phyloP scores from a whole-genome alignment of 2,113 vertebrate species.

The Hippocampus barbouri region DNA sequence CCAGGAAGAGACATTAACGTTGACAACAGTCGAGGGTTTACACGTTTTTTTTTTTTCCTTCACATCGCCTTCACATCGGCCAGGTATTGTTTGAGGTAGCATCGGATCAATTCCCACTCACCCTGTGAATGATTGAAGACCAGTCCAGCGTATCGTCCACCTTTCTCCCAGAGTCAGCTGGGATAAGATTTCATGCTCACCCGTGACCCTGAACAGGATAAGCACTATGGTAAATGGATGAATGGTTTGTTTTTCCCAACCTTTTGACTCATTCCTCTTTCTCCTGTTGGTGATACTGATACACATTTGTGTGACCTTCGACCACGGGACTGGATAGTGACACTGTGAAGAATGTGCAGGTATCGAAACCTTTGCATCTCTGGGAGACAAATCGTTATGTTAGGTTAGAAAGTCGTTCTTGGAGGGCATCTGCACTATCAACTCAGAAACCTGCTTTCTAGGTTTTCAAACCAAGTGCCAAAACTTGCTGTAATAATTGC shows the following conservation, averaged over 20 bases:
- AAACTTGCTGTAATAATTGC: conserved; percentile 45
- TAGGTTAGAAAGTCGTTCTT: conserved; percentile 35
- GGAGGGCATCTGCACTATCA: conserved; percentile 30
- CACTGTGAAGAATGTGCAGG: conserved; percentile 19
- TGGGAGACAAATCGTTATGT: conserved; percentile 23
- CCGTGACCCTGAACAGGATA: neutral
- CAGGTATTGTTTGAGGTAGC: neutral
- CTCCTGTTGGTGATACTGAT: neutral
- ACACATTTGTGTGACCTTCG: neutral
- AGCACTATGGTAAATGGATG: neutral
- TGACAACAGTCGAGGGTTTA: neutral
- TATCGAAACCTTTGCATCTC: conserved; percentile 9
- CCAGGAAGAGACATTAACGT: neutral
- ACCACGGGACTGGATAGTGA: conserved; percentile 6
- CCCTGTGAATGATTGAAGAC: neutral
- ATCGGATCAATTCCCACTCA: neutral
- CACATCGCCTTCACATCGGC: no score
- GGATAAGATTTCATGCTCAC: neutral
- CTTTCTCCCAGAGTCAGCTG: neutral
- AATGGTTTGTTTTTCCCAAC: neutral
- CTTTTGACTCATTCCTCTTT: neutral
- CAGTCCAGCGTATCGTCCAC: neutral
- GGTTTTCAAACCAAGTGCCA: conserved; percentile 38
- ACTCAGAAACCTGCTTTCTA: conserved; percentile 36
- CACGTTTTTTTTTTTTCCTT: neutral